Evolutionary conservation across 2,888 invertebrate genomes (phyloP), one percentile per base, ranked within the genome.

Genomic region (Ellobium chinense): DNA sequence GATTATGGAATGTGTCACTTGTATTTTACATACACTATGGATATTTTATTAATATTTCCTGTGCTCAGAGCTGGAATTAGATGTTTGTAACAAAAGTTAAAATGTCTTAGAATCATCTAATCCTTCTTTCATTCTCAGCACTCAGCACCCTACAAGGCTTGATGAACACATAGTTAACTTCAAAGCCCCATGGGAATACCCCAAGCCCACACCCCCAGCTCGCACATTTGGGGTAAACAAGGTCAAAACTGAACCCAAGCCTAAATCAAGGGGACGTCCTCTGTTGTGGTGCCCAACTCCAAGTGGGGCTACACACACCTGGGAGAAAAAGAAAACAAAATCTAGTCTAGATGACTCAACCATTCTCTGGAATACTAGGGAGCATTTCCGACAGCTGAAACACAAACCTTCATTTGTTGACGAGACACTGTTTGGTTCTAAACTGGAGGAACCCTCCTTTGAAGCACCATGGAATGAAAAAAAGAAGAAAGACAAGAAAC

Each of bases 391-490:
- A 46, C 88, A 82, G 5, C 70, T 86, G 34, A 89, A 87, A 77
- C 87, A 90, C 80, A 89, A 85, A 14, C 88, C 88, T 1, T 86
- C 89, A 1, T 91, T 88, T 82, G 87, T 89, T 74, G 91, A 91
- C 78, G 91, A 91, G 70, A 83, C 85, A 12, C 81, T 91, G 27
- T 91, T 91, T 86, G 91, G 91, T 7, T 81, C 84, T 4, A 81
- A 75, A 21, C 77, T 89, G 62, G 73, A 84, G 27, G 88, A 90
- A 74, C 90, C 91, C 1, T 85, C 86, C 34, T 91, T 91, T 83
- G 85, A 86, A 14, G 90, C 91, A n/a, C 91, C 91, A 0, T 91
- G 91, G 91, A 88, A 87, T 60, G 86, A 87, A 31, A 88, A 87
- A 73, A 82, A 85, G 29, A 79, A 82, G 12, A 21, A 29, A 18